Evolutionary conservation across 2,113 vertebrate species (phyloP).

Genomic region (Cyprinodon tularosa): DNA sequence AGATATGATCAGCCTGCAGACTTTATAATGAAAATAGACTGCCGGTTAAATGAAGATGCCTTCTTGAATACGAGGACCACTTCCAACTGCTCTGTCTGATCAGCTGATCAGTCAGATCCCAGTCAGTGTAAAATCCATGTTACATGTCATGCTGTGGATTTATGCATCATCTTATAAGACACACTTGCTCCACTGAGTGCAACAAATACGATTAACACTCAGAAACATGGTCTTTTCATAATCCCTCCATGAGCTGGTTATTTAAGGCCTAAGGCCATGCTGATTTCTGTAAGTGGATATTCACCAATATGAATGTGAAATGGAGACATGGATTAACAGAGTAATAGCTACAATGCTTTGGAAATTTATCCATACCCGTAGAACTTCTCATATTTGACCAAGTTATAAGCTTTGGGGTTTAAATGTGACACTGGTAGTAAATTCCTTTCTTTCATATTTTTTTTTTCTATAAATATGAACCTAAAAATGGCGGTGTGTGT

Average conservation of each 20-base stretch:
- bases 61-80: slow-evolving; percentile 35
- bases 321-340: slow-evolving; percentile 2
- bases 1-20: slow-evolving; percentile 7
- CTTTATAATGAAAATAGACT: slow-evolving; percentile 15
- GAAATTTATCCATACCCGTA: not conserved
- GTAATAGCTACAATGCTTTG: not conserved
- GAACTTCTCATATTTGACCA: not conserved
- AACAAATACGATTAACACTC: slow-evolving; percentile 57
- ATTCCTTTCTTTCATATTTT: too few species aligned
- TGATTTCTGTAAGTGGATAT: slow-evolving; percentile 16
- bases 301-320: slow-evolving; percentile 12
- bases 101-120: slow-evolving; percentile 16
- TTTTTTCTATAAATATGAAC: too few species aligned
- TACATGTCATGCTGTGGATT: slow-evolving; percentile 47
- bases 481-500: too few species aligned
- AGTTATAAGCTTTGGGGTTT: too few species aligned
- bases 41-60: slow-evolving; percentile 46
- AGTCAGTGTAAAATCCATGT: slow-evolving; percentile 48
- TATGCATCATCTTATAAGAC: slow-evolving; percentile 49
- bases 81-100: slow-evolving; percentile 21
- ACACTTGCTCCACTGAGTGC: slow-evolving; percentile 35
- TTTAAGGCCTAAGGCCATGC: slow-evolving; percentile 23
- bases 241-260: slow-evolving; percentile 50
- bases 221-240: slow-evolving; percentile 33
- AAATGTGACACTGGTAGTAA: too few species aligned